Conservation (phyloP, 2,888 invertebrate genomes). For the Electrophaes corylata region DNA sequence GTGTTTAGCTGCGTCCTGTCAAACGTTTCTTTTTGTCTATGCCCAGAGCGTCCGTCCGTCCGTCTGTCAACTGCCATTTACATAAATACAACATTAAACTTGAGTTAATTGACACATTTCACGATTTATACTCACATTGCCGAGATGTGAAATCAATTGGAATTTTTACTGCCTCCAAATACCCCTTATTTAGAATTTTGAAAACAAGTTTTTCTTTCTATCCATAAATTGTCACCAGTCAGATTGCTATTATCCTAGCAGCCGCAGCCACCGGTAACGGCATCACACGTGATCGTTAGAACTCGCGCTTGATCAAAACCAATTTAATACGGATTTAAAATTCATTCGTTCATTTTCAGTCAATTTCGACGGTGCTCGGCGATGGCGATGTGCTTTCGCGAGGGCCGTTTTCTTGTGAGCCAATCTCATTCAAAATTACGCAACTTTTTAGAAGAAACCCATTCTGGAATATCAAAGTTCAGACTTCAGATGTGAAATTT, state of each 20-base stretch:
- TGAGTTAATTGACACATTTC: conserved; percentile 82
- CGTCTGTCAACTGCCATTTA: conserved; percentile 71
- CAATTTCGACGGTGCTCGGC: conserved; percentile 36
- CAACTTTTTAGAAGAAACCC: conserved; percentile 31
- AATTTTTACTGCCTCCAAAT: conserved; percentile 43
- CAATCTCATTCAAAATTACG: conserved; percentile 43
- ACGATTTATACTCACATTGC: conserved; percentile 76
- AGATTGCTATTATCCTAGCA: conserved; percentile 34
- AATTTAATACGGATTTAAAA: conserved; percentile 45
- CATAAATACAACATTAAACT: conserved; percentile 80
- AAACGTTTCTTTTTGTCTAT: conserved; percentile 65
- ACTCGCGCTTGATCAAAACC: conserved; percentile 42
- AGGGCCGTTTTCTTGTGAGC: conserved; percentile 36
- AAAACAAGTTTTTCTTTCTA: conserved; percentile 35
- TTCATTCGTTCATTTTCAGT: conserved; percentile 45
- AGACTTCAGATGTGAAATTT: conserved; percentile 32
- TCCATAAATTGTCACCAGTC: conserved; percentile 40
- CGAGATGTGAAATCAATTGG: conserved; percentile 47
- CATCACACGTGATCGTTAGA: conserved; percentile 39
- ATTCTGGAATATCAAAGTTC: conserved; percentile 23
- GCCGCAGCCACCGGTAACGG: conserved; percentile 10
- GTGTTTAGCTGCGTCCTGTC: conserved; percentile 56
- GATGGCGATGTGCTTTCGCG: conserved; percentile 28
- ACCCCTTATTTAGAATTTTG: conserved; percentile 26
- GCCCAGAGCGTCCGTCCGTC: conserved; percentile 58